Percentiles rank a stretch among this genome's conserved stretches.
phyloP scores from a whole-genome alignment of 2,113 vertebrate genomes.

The Rhadina sibilatrix region DNA sequence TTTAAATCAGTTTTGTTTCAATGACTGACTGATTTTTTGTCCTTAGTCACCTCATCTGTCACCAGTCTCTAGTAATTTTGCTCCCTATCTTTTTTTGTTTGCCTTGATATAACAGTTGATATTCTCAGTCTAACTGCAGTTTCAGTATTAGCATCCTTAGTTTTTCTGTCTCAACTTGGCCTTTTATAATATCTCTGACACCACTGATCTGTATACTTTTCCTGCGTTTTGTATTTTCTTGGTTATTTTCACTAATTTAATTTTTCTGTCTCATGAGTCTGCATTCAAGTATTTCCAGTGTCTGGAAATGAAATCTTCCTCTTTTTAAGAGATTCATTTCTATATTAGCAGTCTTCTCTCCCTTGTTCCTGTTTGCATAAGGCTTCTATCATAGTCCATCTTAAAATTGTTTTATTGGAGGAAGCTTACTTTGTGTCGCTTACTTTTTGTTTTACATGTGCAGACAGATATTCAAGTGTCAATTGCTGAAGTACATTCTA shows the following conservation, averaged over 20 bases:
- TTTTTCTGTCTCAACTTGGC: not conserved
- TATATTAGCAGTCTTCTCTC: not conserved
- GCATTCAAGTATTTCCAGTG: not conserved
- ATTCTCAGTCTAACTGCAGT: not conserved
- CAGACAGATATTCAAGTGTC: not conserved
- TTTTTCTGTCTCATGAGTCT: not conserved
- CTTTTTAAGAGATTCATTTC: not conserved
- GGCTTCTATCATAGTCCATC: not conserved
- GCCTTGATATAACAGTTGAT: not conserved
- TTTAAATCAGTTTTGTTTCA: not conserved
- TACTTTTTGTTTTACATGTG: not conserved
- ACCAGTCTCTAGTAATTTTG: not conserved
- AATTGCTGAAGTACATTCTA: not conserved
- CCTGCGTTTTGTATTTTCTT: not conserved
- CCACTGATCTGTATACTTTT: not conserved
- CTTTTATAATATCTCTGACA: not conserved
- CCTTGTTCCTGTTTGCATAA: not conserved
- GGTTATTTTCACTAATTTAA: not conserved
- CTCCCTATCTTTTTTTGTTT: not conserved
- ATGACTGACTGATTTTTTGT: not conserved
- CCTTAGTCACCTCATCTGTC: not conserved
- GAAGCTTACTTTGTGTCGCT: not conserved
- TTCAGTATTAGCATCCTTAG: not conserved
- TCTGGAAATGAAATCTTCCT: not conserved
- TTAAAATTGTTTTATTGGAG: not conserved